Evolutionary conservation across 2,113 vertebrate species (phyloP).

Genomic region (Brachypteracias leptosomus): DNA sequence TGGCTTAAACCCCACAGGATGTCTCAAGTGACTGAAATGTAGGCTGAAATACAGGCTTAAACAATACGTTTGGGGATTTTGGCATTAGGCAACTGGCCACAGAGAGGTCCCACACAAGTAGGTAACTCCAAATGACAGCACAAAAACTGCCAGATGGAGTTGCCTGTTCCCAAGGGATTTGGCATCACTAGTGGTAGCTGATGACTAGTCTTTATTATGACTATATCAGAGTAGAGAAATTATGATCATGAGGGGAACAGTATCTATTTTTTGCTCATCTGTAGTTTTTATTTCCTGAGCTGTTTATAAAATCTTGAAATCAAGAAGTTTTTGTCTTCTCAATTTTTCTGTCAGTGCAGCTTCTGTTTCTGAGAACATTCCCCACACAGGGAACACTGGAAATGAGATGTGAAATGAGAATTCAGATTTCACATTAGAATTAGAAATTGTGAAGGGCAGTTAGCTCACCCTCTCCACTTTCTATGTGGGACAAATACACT

Average conservation of each 20-base stretch:
- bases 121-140: neutral
- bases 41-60: conserved; percentile 1
- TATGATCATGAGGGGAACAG: neutral
- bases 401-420: conserved; percentile 32
- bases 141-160: neutral
- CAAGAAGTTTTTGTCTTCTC: neutral
- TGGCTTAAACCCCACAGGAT: conserved; percentile 15
- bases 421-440: neutral
- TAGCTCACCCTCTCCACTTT: neutral
- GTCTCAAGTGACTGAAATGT: conserved; percentile 11
- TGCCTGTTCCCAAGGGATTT: neutral
- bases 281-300: neutral
- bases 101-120: neutral
- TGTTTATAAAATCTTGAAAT: neutral
- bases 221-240: neutral
- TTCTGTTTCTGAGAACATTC: neutral
- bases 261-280: neutral
- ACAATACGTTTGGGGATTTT: neutral
- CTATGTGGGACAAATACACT: neutral
- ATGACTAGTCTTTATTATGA: neutral
- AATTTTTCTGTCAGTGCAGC: neutral
- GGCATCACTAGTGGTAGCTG: neutral
- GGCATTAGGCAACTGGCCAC: neutral
- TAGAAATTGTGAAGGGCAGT: neutral
- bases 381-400: neutral